A percentile compares a stretch with the other conserved stretches of the same genome.
Evolutionary conservation across 2,888 invertebrate genomes (phyloP).

Genomic region (Endomychus coccineus): DNA sequence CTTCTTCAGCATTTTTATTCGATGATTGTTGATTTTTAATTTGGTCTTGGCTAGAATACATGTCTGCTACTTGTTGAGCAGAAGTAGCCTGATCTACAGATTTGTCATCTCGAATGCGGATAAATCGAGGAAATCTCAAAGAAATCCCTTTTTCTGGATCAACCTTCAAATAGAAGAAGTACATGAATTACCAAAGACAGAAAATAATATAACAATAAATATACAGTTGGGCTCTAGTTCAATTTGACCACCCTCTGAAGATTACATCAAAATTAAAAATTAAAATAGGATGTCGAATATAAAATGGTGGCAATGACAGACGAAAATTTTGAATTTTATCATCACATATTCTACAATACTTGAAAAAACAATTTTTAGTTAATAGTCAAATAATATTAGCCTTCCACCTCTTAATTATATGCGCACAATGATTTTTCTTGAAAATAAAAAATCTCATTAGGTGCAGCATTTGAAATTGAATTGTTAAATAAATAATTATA

Average conservation of each 20-base stretch:
- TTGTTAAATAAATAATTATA: no score
- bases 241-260: not conserved
- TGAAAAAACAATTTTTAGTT: no score
- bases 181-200: not conserved
- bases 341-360: no score
- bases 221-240: not conserved
- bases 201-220: not conserved
- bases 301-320: no score
- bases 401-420: no score
- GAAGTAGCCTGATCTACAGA: conserved; percentile 85
- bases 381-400: no score
- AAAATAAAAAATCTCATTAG: no score
- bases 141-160: conserved; percentile 91
- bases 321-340: no score
- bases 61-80: conserved; percentile 77
- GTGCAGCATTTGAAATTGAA: no score
- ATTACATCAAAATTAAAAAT: conserved; percentile 3
- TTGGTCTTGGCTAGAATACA: conserved; percentile 91
- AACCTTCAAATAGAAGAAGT: conserved; percentile 50
- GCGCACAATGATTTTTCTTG: no score
- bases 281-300: no score
- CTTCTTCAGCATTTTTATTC: conserved; percentile 47
- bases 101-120: conserved; percentile 88
- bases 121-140: conserved; percentile 87
- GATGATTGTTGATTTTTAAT: conserved; percentile 61